Conservation (phyloP, 1,140 invertebrate genomes). For the Coptotermes formosanus region DNA sequence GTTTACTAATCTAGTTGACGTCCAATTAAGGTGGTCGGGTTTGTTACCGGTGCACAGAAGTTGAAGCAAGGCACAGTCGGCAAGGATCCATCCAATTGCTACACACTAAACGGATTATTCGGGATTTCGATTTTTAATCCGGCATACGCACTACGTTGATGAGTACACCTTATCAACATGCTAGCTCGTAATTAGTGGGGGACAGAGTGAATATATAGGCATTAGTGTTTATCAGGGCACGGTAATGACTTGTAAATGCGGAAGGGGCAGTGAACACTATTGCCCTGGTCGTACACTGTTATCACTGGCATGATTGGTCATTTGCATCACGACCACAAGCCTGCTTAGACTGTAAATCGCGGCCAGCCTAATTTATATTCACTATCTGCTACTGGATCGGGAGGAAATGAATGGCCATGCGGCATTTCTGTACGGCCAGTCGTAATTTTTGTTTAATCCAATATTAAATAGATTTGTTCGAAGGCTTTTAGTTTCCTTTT, state of each 20-base stretch:
- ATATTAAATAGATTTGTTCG: background rate
- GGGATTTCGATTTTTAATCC: background rate
- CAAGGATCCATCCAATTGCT: background rate
- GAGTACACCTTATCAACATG: background rate
- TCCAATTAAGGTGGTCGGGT: too few species aligned
- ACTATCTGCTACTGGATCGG: background rate
- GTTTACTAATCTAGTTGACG: too few species aligned
- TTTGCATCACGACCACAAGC: background rate
- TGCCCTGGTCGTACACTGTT: background rate
- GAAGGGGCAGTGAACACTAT: background rate
- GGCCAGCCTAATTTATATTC: background rate
- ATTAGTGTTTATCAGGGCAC: background rate
- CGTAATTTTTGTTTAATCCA: constrained; percentile 2
- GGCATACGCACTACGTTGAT: background rate
- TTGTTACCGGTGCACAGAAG: too few species aligned
- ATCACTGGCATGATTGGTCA: background rate
- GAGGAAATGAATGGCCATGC: constrained; percentile 1
- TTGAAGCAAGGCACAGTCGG: background rate
- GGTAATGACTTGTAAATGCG: constrained; percentile 6
- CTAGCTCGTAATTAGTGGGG: background rate
- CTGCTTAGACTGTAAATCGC: background rate
- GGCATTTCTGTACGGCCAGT: background rate
- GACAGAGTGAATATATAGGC: background rate
- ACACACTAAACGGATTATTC: background rate
- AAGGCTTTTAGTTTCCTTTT: background rate